Evolutionary conservation across 2,113 vertebrate species (phyloP).

Genomic region (Brienomyrus longianalis): DNA sequence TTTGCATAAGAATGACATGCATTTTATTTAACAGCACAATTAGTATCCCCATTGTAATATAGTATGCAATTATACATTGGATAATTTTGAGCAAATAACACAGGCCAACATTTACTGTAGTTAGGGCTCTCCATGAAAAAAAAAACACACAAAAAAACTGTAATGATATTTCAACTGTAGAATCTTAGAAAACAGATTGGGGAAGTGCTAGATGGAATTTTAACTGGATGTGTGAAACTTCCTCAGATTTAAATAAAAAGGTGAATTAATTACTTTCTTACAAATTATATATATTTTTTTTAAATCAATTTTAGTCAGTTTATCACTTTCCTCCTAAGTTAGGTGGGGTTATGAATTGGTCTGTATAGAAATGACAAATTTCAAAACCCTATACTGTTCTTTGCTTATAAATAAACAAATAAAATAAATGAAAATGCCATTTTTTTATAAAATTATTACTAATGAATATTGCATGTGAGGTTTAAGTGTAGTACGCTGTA

Average conservation of each 20-base stretch:
- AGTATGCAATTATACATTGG: slow-evolving; percentile 39
- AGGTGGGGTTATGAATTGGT: slow-evolving; percentile 64
- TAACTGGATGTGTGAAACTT: slow-evolving; percentile 6
- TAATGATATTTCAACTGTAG: slow-evolving; percentile 27
- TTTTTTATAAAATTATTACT: slow-evolving; percentile 19
- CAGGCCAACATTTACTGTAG: slow-evolving; percentile 41
- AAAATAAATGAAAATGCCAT: slow-evolving; percentile 4
- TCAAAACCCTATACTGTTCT: slow-evolving; percentile 45
- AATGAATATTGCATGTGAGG: neutral
- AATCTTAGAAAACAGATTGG: slow-evolving; percentile 24
- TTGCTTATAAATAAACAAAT: slow-evolving; percentile 34
- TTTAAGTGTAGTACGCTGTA: neutral
- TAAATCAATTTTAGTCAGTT: slow-evolving; percentile 57
- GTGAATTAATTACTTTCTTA: slow-evolving; percentile 42
- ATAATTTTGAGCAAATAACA: slow-evolving; percentile 44
- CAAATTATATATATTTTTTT: slow-evolving; percentile 23
- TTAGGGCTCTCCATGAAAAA: slow-evolving; percentile 32
- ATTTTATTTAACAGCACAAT: slow-evolving; percentile 33
- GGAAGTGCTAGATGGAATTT: slow-evolving; percentile 30
- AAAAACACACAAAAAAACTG: slow-evolving; percentile 9
- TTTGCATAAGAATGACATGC: slow-evolving; percentile 40
- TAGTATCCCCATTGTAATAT: slow-evolving; percentile 31
- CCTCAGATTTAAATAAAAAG: slow-evolving; percentile 26
- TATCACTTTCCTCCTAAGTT: slow-evolving; percentile 43
- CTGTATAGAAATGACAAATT: slow-evolving; percentile 49